Evolutionary conservation across 2,888 invertebrate genomes (phyloP).

Genomic region (Caenorhabditis imperialis): DNA sequence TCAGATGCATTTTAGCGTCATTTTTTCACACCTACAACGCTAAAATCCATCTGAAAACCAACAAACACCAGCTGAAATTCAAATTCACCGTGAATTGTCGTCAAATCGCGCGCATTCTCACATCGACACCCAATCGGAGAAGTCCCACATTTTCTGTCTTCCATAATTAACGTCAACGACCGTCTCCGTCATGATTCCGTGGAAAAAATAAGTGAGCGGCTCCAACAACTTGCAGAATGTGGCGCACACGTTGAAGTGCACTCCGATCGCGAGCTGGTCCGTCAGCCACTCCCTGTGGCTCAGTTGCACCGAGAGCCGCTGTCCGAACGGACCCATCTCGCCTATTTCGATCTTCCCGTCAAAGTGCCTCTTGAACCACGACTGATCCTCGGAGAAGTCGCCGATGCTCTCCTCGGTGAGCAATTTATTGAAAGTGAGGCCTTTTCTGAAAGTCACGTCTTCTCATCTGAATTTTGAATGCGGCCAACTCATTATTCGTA

Average conservation of each 20-base stretch:
- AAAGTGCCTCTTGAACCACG: not conserved
- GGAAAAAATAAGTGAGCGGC: not conserved
- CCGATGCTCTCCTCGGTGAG: not conserved
- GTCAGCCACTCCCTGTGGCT: not conserved
- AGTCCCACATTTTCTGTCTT: not conserved
- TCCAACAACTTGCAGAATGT: not conserved
- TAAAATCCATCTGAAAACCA: no score
- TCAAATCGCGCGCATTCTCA: no score
- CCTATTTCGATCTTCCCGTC: not conserved
- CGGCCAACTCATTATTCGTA: no score
- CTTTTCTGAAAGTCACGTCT: not conserved
- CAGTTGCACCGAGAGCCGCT: no score
- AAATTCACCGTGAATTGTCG: no score
- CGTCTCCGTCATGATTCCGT: not conserved
- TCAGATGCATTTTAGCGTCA: no score
- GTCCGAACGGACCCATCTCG: no score
- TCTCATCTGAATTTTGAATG: not conserved
- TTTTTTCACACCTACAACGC: no score
- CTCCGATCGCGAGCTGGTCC: not conserved
- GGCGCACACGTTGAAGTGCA: not conserved
- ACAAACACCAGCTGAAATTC: no score
- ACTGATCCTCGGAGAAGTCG: not conserved
- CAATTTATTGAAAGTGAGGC: not conserved
- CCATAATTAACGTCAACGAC: not conserved
- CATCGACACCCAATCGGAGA: not conserved